Conservation (phyloP, 2,888 invertebrate genomes). For the Leptopterna dolabrata region DNA sequence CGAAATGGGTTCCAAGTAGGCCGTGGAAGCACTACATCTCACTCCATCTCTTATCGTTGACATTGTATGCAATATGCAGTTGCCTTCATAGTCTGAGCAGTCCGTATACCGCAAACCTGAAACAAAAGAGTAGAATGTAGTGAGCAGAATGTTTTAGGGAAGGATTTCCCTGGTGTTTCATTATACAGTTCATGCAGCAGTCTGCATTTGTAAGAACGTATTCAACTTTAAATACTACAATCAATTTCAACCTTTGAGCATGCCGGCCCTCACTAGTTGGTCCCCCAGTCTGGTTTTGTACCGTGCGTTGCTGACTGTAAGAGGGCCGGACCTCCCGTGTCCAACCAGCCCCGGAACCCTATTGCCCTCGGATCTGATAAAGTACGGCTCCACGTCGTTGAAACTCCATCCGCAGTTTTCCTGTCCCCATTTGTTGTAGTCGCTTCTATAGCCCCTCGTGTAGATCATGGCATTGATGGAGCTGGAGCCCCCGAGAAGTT, state of each 20-base stretch:
- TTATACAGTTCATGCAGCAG: too few species aligned
- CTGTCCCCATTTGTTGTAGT: constrained; percentile 45
- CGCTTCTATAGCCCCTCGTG: constrained; percentile 32
- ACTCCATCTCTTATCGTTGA: constrained; percentile 78
- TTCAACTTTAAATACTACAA: too few species aligned
- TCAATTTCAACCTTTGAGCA: constrained; percentile 12
- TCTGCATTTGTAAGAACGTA: too few species aligned
- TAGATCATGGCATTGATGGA: constrained; percentile 52
- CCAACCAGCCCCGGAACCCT: not conserved
- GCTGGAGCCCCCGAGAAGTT: constrained; percentile 48
- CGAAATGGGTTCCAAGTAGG: constrained; percentile 83
- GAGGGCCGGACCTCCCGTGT: constrained; percentile 6
- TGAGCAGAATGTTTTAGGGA: too few species aligned
- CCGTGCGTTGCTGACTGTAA: constrained; percentile 20
- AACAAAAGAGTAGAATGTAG: not conserved
- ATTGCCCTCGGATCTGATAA: constrained; percentile 34
- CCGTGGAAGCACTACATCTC: constrained; percentile 89
- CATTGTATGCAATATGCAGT: constrained; percentile 14
- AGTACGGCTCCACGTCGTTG: constrained; percentile 43
- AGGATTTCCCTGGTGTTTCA: too few species aligned
- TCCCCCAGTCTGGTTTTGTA: constrained; percentile 29
- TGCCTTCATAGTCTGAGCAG: constrained; percentile 23
- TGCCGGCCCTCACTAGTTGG: constrained; percentile 25
- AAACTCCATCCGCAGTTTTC: constrained; percentile 48
- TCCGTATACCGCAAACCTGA: constrained; percentile 18